A percentile compares a stretch with the other conserved stretches of the same genome.
phyloP scores from a whole-genome alignment of 2,888 invertebrate genomes.

The Conops quadrifasciatus region DNA sequence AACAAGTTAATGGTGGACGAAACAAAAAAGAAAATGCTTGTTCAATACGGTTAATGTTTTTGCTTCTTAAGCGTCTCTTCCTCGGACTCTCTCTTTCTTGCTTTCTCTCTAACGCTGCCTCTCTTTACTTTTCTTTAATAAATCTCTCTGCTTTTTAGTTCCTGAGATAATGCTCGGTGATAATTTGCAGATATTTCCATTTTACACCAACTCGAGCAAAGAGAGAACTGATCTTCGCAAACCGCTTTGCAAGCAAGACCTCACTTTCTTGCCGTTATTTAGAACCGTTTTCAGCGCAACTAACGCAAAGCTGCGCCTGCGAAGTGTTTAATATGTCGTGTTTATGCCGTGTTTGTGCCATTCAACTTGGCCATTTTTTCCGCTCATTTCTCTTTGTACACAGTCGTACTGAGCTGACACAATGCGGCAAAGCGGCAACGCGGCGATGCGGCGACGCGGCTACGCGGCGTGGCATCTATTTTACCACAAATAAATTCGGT shows the following conservation, averaged over 20 bases:
- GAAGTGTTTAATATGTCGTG: neutral
- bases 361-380: no score
- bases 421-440: no score
- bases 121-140: neutral
- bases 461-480: no score
- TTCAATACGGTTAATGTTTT: no score
- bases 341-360: no score
- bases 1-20: neutral
- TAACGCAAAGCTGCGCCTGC: neutral
- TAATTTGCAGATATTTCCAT: neutral
- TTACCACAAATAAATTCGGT: no score
- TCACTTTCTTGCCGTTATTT: constrained; percentile 28
- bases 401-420: no score
- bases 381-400: no score
- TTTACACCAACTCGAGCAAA: neutral
- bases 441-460: constrained; percentile 1
- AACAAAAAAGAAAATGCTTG: neutral
- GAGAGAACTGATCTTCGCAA: neutral
- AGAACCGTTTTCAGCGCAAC: neutral
- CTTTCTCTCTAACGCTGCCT: neutral
- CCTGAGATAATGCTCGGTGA: neutral
- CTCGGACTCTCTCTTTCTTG: neutral
- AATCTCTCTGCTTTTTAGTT: no score
- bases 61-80: no score
- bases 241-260: constrained; percentile 12